Evolutionary conservation across 1,140 invertebrate species (phyloP).

Genomic region (Gonioctena quinquepunctata): DNA sequence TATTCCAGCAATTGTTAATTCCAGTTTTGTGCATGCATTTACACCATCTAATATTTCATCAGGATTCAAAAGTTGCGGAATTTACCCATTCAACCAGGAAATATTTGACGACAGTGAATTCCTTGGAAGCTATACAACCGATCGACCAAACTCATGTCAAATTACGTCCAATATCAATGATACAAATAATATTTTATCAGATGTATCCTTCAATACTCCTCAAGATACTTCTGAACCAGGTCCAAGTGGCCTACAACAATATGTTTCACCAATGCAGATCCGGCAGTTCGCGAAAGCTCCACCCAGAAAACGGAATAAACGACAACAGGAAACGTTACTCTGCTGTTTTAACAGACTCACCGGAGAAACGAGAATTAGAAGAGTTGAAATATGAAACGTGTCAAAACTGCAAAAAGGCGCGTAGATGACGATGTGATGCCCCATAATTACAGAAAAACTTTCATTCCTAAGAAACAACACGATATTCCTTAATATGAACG

Average conservation of each 20-base stretch:
- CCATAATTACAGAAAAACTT: no score
- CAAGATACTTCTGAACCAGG: background rate
- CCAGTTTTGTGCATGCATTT: conserved; percentile 39
- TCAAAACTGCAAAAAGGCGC: background rate
- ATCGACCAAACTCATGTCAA: background rate
- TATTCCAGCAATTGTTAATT: conserved; percentile 11
- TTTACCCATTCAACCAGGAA: conserved; percentile 47
- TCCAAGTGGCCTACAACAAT: background rate
- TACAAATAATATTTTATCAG: background rate
- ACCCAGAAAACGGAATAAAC: background rate
- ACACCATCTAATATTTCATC: conserved; percentile 54
- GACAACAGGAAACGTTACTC: background rate
- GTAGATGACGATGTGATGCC: background rate
- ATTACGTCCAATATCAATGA: background rate
- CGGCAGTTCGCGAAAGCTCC: background rate
- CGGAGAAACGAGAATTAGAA: background rate
- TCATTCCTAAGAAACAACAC: no score
- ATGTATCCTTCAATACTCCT: background rate
- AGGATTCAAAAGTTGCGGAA: conserved; percentile 55
- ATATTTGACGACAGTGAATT: background rate
- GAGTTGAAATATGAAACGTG: background rate
- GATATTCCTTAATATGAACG: no score
- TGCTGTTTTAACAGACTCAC: background rate
- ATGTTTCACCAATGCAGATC: background rate
- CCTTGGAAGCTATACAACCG: background rate